These are phyloP conservation scores for Amaurobius ferox DNA, from an alignment of 2,888 invertebrate genomes.

Conservation along the genomic window DNA sequence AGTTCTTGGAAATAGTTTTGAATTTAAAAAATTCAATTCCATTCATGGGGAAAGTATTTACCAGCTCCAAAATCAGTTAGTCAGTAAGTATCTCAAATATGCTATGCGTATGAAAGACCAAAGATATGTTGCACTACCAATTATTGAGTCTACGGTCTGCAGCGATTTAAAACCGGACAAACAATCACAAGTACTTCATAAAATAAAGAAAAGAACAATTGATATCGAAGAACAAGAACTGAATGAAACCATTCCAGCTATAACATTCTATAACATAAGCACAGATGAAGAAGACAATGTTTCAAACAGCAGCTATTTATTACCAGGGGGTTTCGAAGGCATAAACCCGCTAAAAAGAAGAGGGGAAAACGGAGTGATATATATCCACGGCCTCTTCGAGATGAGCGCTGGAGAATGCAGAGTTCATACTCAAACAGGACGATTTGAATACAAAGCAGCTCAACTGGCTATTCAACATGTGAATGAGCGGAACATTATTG, in stretches of 20 bases:
- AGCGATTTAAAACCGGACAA: too few species aligned
- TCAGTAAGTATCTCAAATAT: too few species aligned
- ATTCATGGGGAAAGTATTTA: too few species aligned
- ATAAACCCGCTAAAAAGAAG: conserved; percentile 13
- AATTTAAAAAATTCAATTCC: too few species aligned
- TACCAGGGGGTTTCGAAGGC: neutral
- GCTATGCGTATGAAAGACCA: too few species aligned
- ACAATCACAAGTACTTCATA: neutral
- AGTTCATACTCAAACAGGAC: conserved; percentile 71
- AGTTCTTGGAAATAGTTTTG: too few species aligned
- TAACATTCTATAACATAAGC: neutral
- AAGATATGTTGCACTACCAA: too few species aligned
- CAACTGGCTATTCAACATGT: conserved; percentile 87
- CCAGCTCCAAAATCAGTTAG: too few species aligned
- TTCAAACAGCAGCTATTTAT: neutral
- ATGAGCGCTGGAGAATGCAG: conserved; percentile 69
- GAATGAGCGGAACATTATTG: conserved; percentile 84
- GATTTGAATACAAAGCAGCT: conserved; percentile 81
- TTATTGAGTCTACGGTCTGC: too few species aligned
- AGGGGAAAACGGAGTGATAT: conserved; percentile 44
- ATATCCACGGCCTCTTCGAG: conserved; percentile 76
- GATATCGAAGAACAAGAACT: neutral
- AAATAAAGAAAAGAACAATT: neutral
- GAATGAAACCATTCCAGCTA: neutral
- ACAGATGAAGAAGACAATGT: neutral